Evolutionary conservation across 2,888 invertebrate species (phyloP).

Genomic region (Lottia gigantea): DNA sequence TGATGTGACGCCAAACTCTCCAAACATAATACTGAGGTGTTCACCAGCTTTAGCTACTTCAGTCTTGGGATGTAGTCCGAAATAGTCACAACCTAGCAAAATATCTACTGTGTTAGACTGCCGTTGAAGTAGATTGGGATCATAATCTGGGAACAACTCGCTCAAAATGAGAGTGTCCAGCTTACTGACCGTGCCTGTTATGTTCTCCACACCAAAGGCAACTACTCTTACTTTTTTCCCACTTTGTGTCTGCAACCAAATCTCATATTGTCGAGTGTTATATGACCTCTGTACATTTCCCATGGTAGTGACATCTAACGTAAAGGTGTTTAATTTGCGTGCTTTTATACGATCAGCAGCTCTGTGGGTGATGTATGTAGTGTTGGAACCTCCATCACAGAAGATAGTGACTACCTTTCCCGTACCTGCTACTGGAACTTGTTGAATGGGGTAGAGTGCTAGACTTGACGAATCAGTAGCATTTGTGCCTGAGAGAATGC

Average conservation of each 20-base stretch:
- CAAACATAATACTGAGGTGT: conserved; percentile 14
- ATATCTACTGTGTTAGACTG: conserved; percentile 9
- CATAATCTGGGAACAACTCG: background rate
- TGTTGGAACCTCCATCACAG: too few relatives aligned
- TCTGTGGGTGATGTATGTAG: too few relatives aligned
- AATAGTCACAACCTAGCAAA: conserved; percentile 13
- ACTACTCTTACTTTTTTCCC: conserved; percentile 3
- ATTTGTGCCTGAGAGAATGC: too few relatives aligned
- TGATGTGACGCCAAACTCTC: background rate
- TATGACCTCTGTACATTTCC: conserved; percentile 17
- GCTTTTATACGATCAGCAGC: too few relatives aligned
- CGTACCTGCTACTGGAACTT: too few relatives aligned
- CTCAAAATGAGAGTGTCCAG: background rate
- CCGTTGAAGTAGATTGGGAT: background rate
- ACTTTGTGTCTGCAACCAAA: conserved; percentile 10
- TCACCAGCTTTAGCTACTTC: conserved; percentile 8
- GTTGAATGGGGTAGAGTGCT: too few relatives aligned
- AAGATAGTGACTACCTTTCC: too few relatives aligned
- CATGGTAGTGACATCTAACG: conserved; percentile 14
- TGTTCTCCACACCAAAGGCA: conserved; percentile 12
- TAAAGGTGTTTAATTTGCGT: too few relatives aligned
- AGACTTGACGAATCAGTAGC: too few relatives aligned
- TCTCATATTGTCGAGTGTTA: conserved; percentile 3
- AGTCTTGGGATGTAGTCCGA: conserved; percentile 15
- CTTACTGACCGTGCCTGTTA: conserved; percentile 9